phyloP scores from a whole-genome alignment of 2,113 vertebrate species.

The Colistium nudipinnis region DNA sequence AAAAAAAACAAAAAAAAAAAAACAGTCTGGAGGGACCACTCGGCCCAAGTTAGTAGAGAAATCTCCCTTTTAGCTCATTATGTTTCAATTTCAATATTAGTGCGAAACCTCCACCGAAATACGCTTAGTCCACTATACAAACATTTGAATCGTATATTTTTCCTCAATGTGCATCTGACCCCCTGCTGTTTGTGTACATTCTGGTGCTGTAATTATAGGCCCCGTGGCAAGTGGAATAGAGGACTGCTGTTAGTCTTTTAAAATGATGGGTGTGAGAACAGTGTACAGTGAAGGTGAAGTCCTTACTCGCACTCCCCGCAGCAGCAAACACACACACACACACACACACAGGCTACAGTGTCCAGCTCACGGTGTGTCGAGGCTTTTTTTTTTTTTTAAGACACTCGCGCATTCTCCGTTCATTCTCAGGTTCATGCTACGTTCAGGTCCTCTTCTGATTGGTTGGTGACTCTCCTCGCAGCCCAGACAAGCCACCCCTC shows the following conservation, averaged over 20 bases:
- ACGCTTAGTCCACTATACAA: neutral
- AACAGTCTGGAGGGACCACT: conserved; percentile 47
- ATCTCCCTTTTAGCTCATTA: conserved; percentile 1
- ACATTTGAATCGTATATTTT: conserved; percentile 4
- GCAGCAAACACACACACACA: conserved; percentile 23
- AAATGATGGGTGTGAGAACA: conserved; percentile 23
- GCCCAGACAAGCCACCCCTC: conserved; percentile 6
- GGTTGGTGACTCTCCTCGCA: conserved; percentile 59
- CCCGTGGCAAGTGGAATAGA: conserved; percentile 2
- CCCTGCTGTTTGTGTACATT: conserved; percentile 39
- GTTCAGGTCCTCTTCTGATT: conserved; percentile 42
- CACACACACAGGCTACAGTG: conserved; percentile 5
- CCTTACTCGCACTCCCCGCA: conserved; percentile 13
- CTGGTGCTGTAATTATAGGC: conserved; percentile 31
- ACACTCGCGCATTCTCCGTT: conserved; percentile 48
- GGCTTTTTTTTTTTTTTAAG: conserved; percentile 38
- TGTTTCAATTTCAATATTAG: conserved; percentile 8
- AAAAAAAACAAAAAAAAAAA: too few species aligned
- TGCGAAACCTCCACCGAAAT: conserved; percentile 21
- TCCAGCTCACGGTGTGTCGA: conserved; percentile 23
- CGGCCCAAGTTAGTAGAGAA: conserved; percentile 20
- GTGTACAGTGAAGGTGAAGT: conserved; percentile 14
- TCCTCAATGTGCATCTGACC: neutral
- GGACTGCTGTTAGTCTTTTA: conserved; percentile 28
- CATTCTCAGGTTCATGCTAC: conserved; percentile 62